Percentiles rank a stretch among this genome's conserved stretches.
These are phyloP conservation scores for Orthosia cruda DNA, from an alignment of 2,888 invertebrate species.

Conservation along the genomic window DNA sequence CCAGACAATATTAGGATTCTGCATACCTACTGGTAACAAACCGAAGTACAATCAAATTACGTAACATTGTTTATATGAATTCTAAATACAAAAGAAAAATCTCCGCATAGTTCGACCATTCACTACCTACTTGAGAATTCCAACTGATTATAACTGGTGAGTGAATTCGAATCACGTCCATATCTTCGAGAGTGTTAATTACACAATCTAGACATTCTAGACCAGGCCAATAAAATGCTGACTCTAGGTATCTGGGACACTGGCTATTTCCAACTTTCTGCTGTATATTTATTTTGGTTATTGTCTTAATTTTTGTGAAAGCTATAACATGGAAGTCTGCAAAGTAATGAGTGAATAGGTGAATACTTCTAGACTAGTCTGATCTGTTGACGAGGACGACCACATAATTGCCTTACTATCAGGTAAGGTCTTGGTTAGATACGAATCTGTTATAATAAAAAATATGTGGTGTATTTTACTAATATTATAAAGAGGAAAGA, in stretches of 20 bases:
- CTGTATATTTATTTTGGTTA: background rate
- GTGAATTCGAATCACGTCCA: conserved; percentile 16
- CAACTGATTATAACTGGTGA: conserved; percentile 4
- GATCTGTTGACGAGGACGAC: no score
- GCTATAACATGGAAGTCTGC: background rate
- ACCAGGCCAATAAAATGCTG: background rate
- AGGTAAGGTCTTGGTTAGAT: no score
- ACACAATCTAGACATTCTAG: conserved; percentile 21
- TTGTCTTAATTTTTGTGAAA: background rate
- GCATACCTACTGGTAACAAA: background rate
- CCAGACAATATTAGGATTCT: background rate
- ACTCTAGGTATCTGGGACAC: conserved; percentile 9
- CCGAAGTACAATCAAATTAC: background rate
- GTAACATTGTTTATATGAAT: background rate
- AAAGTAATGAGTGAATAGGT: no score
- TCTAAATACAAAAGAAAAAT: conserved; percentile 17
- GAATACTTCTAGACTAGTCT: no score
- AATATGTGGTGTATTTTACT: background rate
- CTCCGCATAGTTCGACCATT: conserved; percentile 8
- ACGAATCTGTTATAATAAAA: no score
- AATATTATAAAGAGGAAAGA: no score
- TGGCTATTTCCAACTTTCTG: conserved; percentile 3
- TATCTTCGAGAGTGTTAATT: conserved; percentile 17
- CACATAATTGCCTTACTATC: no score
- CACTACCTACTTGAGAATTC: conserved; percentile 25